Conservation (phyloP, 2,113 vertebrate species). For the Pygoscelis antarcticus region DNA sequence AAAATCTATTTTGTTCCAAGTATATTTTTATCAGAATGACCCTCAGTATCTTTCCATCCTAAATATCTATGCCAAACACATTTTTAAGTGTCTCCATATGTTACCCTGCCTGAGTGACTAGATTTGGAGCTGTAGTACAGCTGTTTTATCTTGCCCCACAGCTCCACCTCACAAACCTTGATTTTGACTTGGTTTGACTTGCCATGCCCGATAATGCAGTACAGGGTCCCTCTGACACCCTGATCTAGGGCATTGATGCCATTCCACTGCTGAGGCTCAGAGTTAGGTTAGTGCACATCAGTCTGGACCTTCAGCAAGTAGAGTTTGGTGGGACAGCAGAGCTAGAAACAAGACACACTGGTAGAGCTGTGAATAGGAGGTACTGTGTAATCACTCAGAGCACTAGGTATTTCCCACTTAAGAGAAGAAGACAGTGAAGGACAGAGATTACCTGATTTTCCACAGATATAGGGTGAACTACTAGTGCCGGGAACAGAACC, state of each 20-base stretch:
- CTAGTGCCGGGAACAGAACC: neutral
- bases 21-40: constrained; percentile 38
- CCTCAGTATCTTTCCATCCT: constrained; percentile 16
- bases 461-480: neutral
- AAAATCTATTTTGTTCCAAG: constrained; percentile 30
- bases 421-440: neutral
- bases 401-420: neutral
- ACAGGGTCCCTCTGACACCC: neutral
- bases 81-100: neutral
- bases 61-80: neutral
- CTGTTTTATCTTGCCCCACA: neutral
- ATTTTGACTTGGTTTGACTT: neutral
- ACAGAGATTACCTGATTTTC: neutral
- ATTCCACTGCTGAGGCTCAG: neutral
- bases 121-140: neutral
- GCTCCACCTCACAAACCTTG: neutral
- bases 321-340: neutral
- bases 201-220: neutral
- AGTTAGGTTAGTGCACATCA: neutral
- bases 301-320: neutral
- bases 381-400: neutral
- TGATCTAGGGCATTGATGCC: neutral
- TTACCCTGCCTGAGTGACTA: constrained; percentile 16
- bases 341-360: neutral
- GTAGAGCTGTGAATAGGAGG: neutral